Evolutionary conservation across 2,113 vertebrate species (phyloP).

Genomic region (Pyxicephalus adspersus): DNA sequence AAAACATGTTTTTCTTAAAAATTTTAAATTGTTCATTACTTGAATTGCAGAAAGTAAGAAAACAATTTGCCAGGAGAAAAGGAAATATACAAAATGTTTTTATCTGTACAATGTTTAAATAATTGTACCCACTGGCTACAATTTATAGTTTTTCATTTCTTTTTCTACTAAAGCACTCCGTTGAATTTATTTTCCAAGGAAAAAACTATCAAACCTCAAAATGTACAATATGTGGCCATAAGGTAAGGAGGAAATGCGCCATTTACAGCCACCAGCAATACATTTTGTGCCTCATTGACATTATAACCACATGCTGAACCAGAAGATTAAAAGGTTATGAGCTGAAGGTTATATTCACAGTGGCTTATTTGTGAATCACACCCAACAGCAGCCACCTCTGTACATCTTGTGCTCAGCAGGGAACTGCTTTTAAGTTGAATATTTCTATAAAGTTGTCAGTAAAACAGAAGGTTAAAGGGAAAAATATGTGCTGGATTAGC

Average conservation of each 20-base stretch:
- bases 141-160: background rate
- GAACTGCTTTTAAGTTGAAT: background rate
- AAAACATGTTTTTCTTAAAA: too few species aligned
- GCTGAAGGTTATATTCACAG: constrained; percentile 5
- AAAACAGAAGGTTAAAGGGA: too few species aligned
- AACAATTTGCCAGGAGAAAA: too few species aligned
- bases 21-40: too few species aligned
- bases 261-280: constrained; percentile 30
- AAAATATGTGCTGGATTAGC: too few species aligned
- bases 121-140: too few species aligned
- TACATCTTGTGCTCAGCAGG: background rate
- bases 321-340: constrained; percentile 31
- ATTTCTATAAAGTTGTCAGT: too few species aligned
- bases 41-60: too few species aligned
- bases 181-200: too few species aligned
- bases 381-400: background rate
- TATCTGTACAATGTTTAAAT: too few species aligned
- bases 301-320: constrained; percentile 43
- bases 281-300: constrained; percentile 42
- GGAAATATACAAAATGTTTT: too few species aligned
- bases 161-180: background rate
- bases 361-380: background rate
- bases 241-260: constrained; percentile 11
- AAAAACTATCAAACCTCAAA: background rate
- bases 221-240: background rate